phyloP scores from a whole-genome alignment of 2,888 invertebrate species.

The Electrophaes corylata region DNA sequence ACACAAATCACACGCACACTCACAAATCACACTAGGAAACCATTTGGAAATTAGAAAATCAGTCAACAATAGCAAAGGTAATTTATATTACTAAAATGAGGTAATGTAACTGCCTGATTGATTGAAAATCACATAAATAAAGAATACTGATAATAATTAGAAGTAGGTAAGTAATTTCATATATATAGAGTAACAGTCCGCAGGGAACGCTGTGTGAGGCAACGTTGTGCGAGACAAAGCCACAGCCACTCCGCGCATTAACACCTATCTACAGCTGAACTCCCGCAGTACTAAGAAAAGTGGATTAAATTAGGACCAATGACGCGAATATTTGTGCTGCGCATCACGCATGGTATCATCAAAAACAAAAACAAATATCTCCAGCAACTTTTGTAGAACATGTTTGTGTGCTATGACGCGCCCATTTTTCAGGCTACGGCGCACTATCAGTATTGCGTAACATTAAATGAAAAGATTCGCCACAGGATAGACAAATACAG shows the following conservation, averaged over 20 bases:
- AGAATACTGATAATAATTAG: conserved; percentile 77
- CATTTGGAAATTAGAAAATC: conserved; percentile 81
- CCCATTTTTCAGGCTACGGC: neutral
- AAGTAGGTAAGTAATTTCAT: conserved; percentile 55
- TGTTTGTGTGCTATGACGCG: too few relatives aligned
- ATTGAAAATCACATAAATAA: conserved; percentile 75
- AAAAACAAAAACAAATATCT: neutral
- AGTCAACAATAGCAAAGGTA: conserved; percentile 75
- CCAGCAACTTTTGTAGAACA: neutral
- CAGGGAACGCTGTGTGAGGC: conserved; percentile 70
- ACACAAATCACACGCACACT: conserved; percentile 61
- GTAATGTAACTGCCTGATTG: conserved; percentile 77
- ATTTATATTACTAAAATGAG: conserved; percentile 77
- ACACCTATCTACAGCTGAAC: too few relatives aligned
- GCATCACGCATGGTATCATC: neutral
- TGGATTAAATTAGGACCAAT: neutral
- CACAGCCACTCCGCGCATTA: conserved; percentile 44
- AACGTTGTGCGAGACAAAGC: conserved; percentile 73
- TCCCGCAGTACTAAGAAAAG: too few relatives aligned
- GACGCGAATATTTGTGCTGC: neutral
- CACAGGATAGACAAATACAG: too few relatives aligned
- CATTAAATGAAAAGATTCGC: too few relatives aligned
- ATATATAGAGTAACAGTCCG: conserved; percentile 49
- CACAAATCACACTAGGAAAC: conserved; percentile 78
- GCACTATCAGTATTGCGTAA: too few relatives aligned